Base-by-base conservation (phyloP, 2,888 invertebrate genomes). In the Drosophila nigritarsus region DNA sequence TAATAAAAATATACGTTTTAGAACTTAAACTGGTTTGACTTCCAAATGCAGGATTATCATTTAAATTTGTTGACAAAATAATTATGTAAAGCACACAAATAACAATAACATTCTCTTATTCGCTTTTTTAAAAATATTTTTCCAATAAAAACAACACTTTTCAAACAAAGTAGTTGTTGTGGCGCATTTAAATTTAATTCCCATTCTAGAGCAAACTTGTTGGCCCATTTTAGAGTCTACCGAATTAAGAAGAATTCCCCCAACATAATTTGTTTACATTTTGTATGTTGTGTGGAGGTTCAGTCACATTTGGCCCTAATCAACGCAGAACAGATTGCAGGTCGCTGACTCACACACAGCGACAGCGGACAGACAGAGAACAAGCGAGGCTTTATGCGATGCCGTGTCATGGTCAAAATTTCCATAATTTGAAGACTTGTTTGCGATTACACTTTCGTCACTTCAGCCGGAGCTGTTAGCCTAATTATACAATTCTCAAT, bases 251-350 rank as follows among this genome's bases (percentile, higher is more conserved):
- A 60, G n/a, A 49, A 54, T 36, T 64, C 36, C n/a, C 50, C 45
- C 18, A 36, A 49, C 45, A 60, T 51, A 80, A 83, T 81, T 79
- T 83, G 73, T 75, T 79, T 79, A 86, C 83, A 70, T 74, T 83
- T 60, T 71, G 38, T 27, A 24, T 59, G 50, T 49, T 36, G 53
- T 55, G 34, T 58, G 55, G 69, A 55, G 73, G 83, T 84, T 84
- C 87, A 84, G 79, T 84, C 83, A 84, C 83, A 77, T 86, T 84
- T 84, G 83, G 83, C 83, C 83, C 83, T 83, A 84, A 84, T 86
- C 83, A 84, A 87, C 86, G 74, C 79, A 82, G 82, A 73, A 70
- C 76, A 79, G 70, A 73, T 78, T 76, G 63, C 76, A 70, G 76
- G 73, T 70, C 75, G 79, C 66, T 79, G 79, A 79, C 80, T 79